Conservation (phyloP, 2,797 vertebrate species). For the Pseudomugil gertrudae region DNA sequence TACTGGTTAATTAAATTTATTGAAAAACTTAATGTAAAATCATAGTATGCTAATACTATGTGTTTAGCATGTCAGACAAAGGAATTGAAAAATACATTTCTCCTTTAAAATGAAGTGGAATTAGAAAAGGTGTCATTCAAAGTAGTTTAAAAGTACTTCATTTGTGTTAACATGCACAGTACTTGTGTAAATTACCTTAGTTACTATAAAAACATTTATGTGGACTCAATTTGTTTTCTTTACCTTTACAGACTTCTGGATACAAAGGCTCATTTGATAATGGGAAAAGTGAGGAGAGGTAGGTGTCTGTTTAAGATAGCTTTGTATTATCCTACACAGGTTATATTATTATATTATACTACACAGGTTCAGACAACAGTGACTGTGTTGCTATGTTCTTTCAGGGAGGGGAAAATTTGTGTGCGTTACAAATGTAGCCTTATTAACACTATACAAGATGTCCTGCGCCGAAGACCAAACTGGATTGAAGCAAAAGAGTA, state of each 20-base stretch:
- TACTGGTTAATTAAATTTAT: neutral
- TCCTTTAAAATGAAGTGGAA: neutral
- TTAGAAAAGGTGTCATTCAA: neutral
- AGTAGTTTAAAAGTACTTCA: neutral
- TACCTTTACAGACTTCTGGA: slow-evolving; percentile 62
- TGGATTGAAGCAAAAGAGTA: slow-evolving; percentile 93
- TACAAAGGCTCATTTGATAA: slow-evolving; percentile 58
- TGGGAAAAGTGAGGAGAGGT: slow-evolving; percentile 75
- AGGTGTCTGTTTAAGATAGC: slow-evolving; percentile 38
- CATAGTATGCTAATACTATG: neutral
- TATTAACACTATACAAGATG: slow-evolving; percentile 85
- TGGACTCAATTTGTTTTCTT: slow-evolving; percentile 8
- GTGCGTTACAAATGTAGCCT: slow-evolving; percentile 87
- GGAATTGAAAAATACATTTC: neutral
- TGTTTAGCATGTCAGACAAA: neutral
- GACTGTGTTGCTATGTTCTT: slow-evolving; percentile 11
- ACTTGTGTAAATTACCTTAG: neutral
- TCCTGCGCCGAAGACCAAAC: slow-evolving; percentile 86
- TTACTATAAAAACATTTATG: neutral
- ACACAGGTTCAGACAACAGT: neutral
- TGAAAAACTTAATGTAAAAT: neutral
- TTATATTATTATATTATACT: no score
- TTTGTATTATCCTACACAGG: neutral
- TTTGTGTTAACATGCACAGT: neutral
- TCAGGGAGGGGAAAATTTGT: slow-evolving; percentile 70